Base-by-base conservation (phyloP, 2,888 invertebrate genomes). In the Ceramica pisi region DNA sequence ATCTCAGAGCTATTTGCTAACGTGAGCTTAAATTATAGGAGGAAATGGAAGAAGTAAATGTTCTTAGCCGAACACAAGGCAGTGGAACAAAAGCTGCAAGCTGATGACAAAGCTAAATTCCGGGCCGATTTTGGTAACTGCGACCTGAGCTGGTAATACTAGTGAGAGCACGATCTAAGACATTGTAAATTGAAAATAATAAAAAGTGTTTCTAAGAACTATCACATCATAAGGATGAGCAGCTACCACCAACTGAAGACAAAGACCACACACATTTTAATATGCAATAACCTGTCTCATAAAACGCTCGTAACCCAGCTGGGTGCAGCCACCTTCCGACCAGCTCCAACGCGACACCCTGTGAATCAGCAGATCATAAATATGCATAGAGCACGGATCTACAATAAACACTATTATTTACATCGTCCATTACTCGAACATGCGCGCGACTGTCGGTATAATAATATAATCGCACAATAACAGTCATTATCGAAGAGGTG, bases 341-440 rank as follows among this genome's bases (percentile, higher is more conserved):
- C 23, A n/a, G 16, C 48, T 26, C 31, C 26, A 67, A 53, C 38
- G 46, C 12, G 46, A 21, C 73, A 44, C 38, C 19, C 38, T 41
- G 14, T 16, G 14, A 44, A 66, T 41, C 55, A 51, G 50, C 50
- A 21, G 26, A 55, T 51, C 14, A 62, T 71, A 51, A 51, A 65
- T 61, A 65, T 71, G 64, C 64, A 62, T 70, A 60, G 9, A 21
- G 35, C 44, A 44, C 61, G 12, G 21, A 55, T 21, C 38, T 70
- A 19, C 35, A 65, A 82, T 78, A 78, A 78, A 82, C 57, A 41
- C 0, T 51, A 14, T 12, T 63, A 71, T 78, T 82, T 66, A 82
- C 19, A 1, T 46, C 26, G 23, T 14, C 44, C 80, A 63, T 82
- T 50, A 82, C 23, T 46, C 19, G n/a, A 2, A 77, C 81, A 70